Evolutionary conservation across 2,113 vertebrate species (phyloP).

Genomic region (Piprites chloris): DNA sequence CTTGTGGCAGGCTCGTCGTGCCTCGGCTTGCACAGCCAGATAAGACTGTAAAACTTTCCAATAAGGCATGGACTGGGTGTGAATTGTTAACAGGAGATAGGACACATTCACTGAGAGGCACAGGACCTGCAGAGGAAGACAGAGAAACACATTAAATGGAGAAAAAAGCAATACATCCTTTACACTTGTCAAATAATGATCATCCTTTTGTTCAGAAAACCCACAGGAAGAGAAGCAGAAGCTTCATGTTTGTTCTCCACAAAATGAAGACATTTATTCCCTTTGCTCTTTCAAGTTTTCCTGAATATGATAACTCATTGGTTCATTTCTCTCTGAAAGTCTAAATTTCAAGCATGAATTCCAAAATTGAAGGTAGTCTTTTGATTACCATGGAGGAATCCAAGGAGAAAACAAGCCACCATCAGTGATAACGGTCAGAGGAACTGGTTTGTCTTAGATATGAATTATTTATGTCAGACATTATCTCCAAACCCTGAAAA

Average conservation of each 20-base stretch:
- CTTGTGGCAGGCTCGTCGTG: constrained; percentile 81
- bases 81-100: constrained; percentile 82
- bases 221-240: not conserved
- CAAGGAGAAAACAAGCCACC: not conserved
- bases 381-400: not conserved
- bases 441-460: not conserved
- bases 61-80: constrained; percentile 87
- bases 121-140: constrained; percentile 73
- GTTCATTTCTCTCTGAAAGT: not conserved
- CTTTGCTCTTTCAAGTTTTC: not conserved
- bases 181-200: not conserved
- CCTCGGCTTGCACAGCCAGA: constrained; percentile 92
- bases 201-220: not conserved
- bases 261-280: not conserved
- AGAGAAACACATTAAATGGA: not conserved
- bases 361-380: not conserved
- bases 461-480: not conserved
- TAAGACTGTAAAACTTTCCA: constrained; percentile 86
- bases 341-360: not conserved
- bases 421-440: not conserved
- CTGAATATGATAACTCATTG: not conserved
- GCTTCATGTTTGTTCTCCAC: not conserved
- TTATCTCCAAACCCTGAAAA: not conserved
- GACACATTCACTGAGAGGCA: constrained; percentile 78
- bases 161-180: not conserved